phyloP scores from a whole-genome alignment of 2,888 invertebrate species.

The Sphaeridia pumilis region DNA sequence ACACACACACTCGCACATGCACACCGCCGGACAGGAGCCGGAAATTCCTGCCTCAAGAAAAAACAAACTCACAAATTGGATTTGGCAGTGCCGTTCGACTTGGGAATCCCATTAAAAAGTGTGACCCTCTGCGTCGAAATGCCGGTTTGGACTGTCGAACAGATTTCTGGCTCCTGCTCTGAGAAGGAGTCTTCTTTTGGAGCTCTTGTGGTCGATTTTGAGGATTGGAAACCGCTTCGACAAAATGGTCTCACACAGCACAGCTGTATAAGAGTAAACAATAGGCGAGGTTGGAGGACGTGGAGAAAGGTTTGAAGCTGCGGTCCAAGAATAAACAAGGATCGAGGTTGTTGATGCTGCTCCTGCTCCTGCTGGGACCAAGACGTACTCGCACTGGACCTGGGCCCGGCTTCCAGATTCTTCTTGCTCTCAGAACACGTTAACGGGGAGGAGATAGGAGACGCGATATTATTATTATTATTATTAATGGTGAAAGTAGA shows the following conservation, averaged over 20 bases:
- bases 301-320: neutral
- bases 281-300: neutral
- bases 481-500: neutral
- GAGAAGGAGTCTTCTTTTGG: neutral
- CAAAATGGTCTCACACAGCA: conserved; percentile 9
- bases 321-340: neutral
- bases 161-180: too few species aligned
- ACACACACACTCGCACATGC: too few species aligned
- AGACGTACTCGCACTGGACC: too few species aligned
- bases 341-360: neutral
- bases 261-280: conserved; percentile 7
- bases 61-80: conserved; percentile 21
- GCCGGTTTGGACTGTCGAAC: neutral
- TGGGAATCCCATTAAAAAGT: neutral
- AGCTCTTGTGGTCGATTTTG: neutral
- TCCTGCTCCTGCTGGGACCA: too few species aligned
- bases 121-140: too few species aligned
- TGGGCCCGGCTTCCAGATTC: too few species aligned
- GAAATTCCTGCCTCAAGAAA: too few species aligned
- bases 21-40: too few species aligned
- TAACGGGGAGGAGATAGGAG: neutral
- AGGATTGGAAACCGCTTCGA: neutral
- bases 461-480: too few species aligned
- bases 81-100: conserved; percentile 28
- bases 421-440: too few species aligned